A percentile compares a stretch with the other conserved stretches of the same genome.
Evolutionary conservation across 2,888 invertebrate genomes (phyloP).

Genomic region (Colletes collaris): DNA sequence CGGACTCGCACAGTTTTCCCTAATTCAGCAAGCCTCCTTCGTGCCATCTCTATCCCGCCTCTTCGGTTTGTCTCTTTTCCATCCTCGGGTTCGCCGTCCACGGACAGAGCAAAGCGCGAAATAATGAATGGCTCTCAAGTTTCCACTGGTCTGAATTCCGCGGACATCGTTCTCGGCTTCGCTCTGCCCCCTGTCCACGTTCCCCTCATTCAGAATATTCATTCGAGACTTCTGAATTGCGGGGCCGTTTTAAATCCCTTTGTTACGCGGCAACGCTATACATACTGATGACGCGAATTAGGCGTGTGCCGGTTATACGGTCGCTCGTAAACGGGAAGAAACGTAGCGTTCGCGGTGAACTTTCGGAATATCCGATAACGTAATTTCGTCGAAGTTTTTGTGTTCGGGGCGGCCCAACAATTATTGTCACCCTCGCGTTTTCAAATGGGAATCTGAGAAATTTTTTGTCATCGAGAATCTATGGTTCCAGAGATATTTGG

Average conservation of each 20-base stretch:
- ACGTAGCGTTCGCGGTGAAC: not conserved
- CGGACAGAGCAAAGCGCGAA: constrained; percentile 44
- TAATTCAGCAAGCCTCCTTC: constrained; percentile 69
- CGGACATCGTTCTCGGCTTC: constrained; percentile 35
- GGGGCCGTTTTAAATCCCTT: constrained; percentile 48
- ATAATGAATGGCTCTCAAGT: constrained; percentile 67
- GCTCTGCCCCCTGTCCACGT: constrained; percentile 21
- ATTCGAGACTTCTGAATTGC: constrained; percentile 51
- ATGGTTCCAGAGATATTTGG: too few species aligned
- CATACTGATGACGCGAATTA: constrained; percentile 58
- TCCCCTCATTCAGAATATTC: constrained; percentile 56
- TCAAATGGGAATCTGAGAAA: not conserved
- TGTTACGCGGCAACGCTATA: constrained; percentile 49
- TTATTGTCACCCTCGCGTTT: not conserved
- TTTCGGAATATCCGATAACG: constrained; percentile 6
- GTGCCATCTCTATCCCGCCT: constrained; percentile 1
- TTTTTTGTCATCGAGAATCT: too few species aligned
- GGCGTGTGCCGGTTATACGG: constrained; percentile 11
- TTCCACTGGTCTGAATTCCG: constrained; percentile 53
- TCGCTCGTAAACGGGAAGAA: not conserved
- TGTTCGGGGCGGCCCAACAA: not conserved
- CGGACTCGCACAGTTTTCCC: constrained; percentile 69
- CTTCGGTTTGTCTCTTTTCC: not conserved
- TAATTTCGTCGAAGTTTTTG: constrained; percentile 3
- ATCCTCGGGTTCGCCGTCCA: constrained; percentile 3